Evolutionary conservation across 2,113 vertebrate genomes (phyloP).

Genomic region (Ivindomyrus marchei): DNA sequence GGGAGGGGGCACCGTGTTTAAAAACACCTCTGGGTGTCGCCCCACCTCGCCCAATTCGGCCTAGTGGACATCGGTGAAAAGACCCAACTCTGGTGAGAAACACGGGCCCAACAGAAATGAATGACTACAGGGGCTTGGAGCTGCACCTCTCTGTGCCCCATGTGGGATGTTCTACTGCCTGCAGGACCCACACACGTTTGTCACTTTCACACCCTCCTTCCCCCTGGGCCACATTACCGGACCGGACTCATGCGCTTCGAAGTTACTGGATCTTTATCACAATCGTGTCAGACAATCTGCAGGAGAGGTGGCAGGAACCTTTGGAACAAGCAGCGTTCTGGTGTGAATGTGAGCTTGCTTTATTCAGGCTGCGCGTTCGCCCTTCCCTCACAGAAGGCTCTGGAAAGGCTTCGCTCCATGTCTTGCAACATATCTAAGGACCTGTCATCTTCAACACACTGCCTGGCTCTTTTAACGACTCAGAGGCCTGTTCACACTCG

Average conservation of each 20-base stretch:
- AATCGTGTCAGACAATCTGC: conserved; percentile 43
- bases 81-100: background rate
- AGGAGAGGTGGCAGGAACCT: conserved; percentile 30
- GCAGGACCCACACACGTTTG: conserved; percentile 44
- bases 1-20: background rate
- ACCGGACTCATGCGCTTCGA: conserved; percentile 36
- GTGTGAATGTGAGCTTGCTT: background rate
- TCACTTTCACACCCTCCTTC: conserved; percentile 70
- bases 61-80: conserved; percentile 7
- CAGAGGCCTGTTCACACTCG: background rate
- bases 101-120: conserved; percentile 1
- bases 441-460: conserved; percentile 7
- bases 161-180: conserved; percentile 51
- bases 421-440: background rate
- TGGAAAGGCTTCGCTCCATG: background rate
- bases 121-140: conserved; percentile 9
- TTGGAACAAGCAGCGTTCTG: conserved; percentile 5
- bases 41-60: background rate
- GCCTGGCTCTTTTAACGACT: background rate
- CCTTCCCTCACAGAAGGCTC: background rate
- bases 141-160: conserved; percentile 39
- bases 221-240: conserved; percentile 59
- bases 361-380: background rate
- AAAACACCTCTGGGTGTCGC: background rate
- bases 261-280: conserved; percentile 37